These are phyloP conservation scores for Stenotaenia linearis DNA, from an alignment of 2,888 invertebrate genomes.

Conservation along the genomic window DNA sequence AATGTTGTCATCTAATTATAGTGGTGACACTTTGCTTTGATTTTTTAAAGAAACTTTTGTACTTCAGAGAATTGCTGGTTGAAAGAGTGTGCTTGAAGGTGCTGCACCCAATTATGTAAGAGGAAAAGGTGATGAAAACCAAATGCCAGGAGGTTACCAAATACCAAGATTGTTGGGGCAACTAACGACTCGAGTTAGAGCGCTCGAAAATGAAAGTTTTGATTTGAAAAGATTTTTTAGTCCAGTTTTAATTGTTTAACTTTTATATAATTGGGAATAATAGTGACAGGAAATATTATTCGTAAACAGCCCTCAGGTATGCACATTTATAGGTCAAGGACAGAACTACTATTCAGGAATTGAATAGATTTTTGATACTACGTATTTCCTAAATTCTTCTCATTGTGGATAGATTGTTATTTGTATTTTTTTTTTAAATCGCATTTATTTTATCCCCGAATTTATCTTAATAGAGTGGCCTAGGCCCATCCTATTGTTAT, in stretches of 20 bases:
- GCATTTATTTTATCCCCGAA: no score
- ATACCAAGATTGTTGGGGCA: neutral
- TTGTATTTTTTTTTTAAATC: neutral
- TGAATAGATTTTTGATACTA: neutral
- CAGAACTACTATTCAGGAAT: neutral
- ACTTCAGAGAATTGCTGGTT: neutral
- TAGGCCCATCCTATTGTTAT: neutral
- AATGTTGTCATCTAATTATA: no score
- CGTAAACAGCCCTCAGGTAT: conserved; percentile 11
- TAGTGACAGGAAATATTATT: conserved; percentile 7
- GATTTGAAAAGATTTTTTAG: no score
- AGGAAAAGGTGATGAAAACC: conserved; percentile 12
- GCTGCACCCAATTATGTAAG: conserved; percentile 13
- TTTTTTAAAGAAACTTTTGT: neutral
- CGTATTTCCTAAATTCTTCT: neutral
- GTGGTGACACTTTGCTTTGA: neutral
- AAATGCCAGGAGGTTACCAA: conserved; percentile 13
- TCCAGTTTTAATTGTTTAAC: no score
- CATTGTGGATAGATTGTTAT: neutral
- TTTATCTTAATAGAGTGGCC: neutral
- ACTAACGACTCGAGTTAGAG: neutral
- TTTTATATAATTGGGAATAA: neutral
- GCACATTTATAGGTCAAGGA: conserved; percentile 2
- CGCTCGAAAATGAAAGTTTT: no score
- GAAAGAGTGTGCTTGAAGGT: neutral